phyloP scores from a whole-genome alignment of 1,140 invertebrate genomes.

The Zaprionus davidi region DNA sequence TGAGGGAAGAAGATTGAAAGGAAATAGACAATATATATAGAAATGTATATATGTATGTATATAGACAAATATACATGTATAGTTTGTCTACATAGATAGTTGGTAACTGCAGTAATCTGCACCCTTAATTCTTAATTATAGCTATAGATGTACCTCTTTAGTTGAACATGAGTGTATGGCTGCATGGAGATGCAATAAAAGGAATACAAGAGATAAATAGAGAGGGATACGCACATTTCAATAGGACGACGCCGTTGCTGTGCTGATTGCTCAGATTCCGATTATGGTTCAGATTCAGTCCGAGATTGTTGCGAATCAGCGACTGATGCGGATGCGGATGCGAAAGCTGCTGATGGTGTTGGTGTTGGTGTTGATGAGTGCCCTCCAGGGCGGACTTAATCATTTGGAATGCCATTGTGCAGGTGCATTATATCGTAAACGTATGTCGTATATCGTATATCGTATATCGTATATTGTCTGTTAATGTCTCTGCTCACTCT shows the following conservation, averaged over 20 bases:
- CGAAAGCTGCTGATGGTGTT: constrained; percentile 32
- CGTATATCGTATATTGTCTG: background rate
- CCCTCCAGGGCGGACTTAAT: constrained; percentile 65
- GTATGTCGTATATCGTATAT: background rate
- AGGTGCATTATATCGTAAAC: constrained; percentile 9
- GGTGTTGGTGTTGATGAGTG: constrained; percentile 31
- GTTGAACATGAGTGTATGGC: background rate
- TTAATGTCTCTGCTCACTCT: background rate
- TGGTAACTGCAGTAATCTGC: too few relatives aligned
- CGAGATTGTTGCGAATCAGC: constrained; percentile 26
- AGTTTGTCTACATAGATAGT: too few relatives aligned
- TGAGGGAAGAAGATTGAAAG: too few relatives aligned
- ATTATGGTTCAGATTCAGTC: constrained; percentile 23
- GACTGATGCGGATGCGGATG: constrained; percentile 25
- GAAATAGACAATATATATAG: too few relatives aligned
- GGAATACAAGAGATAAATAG: background rate
- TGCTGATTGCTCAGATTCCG: constrained; percentile 44
- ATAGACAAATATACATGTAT: too few relatives aligned
- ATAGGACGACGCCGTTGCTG: constrained; percentile 64
- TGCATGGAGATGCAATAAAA: background rate
- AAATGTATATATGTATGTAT: too few relatives aligned
- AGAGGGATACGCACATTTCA: constrained; percentile 64
- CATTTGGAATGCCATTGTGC: constrained; percentile 71
- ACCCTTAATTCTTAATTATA: too few relatives aligned
- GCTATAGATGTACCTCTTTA: background rate